Evolutionary conservation across 1,140 invertebrate species (phyloP), one percentile per base, ranked within the genome.

Genomic region (Nasonia vitripennis): DNA sequence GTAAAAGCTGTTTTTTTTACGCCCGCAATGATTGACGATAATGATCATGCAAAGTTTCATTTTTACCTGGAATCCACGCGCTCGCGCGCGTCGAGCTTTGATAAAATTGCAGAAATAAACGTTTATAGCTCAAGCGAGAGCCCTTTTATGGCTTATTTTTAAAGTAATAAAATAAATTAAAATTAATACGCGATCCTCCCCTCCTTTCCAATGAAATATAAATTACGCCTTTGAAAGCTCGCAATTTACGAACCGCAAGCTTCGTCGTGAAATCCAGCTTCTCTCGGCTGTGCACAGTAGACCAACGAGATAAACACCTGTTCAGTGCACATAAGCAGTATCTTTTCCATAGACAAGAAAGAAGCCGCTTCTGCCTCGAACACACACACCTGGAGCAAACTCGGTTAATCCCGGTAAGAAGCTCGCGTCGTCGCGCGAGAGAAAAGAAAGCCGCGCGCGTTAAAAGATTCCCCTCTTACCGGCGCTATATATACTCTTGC

Each of bases 11-110:
- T 27, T 78, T 23, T 80, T 83, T 83, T 82, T 48, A 68, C 68
- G 82, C 14, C 34, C 78, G 23, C 62, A 78, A 68, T 78, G 82
- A 84, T 84, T 78, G 74, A 84, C 70, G 82, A 78, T 83, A 84
- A 78, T 78, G 82, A 78, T 78, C 41, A 62, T 70, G 67, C 48
- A 17, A 45, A 41, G 17, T 78, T 84, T 78, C 51, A 78, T 68
- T 77, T 83, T 68, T 9, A 34, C 27, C 41, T 55, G 17, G 55
- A 62, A 62, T 20, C 20, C 55, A 62, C 55, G 55, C 48, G 48
- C 45, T 10, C 11, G 45, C 45, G 45, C 45, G 45, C 12, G 45
- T 48, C 12, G 55, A 17, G 17, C 14, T 62, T 62, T 62, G 55
- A n/a, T 62, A n/a, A 62, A n/a, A 62, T 62, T 62, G 55, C 55